Evolutionary conservation across 2,888 invertebrate genomes (phyloP).

Genomic region (Biston betularia): DNA sequence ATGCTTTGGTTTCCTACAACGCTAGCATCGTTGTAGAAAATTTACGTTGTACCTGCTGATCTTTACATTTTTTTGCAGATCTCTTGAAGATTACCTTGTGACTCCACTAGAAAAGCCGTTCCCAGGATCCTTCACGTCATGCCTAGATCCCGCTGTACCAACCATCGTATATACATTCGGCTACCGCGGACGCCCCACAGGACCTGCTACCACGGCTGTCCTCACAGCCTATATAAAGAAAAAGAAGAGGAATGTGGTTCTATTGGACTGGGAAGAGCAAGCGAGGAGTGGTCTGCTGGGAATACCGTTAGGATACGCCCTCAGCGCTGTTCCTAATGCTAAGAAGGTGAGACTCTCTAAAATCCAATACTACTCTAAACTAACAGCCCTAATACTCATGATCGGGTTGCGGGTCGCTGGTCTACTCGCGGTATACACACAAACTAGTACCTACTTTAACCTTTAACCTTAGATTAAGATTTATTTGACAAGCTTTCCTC

Average conservation of each 20-base stretch:
- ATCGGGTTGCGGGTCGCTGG: too few relatives aligned
- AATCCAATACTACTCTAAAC: too few relatives aligned
- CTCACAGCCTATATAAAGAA: slow-evolving; percentile 67
- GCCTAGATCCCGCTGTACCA: slow-evolving; percentile 63
- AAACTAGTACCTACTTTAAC: too few relatives aligned
- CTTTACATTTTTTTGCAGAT: slow-evolving; percentile 51
- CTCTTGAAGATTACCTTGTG: slow-evolving; percentile 59
- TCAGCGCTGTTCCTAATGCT: slow-evolving; percentile 74
- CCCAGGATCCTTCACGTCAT: slow-evolving; percentile 55
- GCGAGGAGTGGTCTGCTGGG: slow-evolving; percentile 70
- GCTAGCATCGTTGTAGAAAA: too few relatives aligned
- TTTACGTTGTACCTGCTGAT: background rate
- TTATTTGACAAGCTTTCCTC: too few relatives aligned
- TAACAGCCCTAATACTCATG: too few relatives aligned
- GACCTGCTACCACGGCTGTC: slow-evolving; percentile 75
- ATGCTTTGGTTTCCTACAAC: too few relatives aligned
- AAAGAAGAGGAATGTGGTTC: slow-evolving; percentile 72
- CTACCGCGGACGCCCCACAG: slow-evolving; percentile 66
- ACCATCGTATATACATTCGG: slow-evolving; percentile 79
- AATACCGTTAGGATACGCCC: slow-evolving; percentile 67
- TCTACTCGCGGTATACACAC: too few relatives aligned
- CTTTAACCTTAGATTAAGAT: too few relatives aligned
- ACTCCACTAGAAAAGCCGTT: slow-evolving; percentile 60
- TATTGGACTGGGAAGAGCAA: slow-evolving; percentile 79
- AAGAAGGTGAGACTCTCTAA: slow-evolving; percentile 62